phyloP scores from a whole-genome alignment of 2,888 invertebrate species.

The Sesamia inferens region DNA sequence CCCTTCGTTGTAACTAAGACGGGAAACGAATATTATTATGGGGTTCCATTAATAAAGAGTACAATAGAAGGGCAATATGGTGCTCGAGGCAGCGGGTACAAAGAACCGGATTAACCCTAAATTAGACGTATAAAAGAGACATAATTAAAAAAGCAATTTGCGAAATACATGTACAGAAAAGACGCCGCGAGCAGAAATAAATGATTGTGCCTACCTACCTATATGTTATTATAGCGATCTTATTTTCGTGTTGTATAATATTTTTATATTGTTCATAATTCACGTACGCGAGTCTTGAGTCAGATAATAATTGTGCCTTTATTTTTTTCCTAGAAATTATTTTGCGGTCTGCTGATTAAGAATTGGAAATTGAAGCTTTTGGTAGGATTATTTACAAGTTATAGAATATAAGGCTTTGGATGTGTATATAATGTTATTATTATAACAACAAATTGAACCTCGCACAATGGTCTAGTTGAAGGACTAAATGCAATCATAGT shows the following conservation, averaged over 20 bases:
- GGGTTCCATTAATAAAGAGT: constrained; percentile 72
- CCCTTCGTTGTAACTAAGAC: constrained; percentile 68
- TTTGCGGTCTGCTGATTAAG: constrained; percentile 25
- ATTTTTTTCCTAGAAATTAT: constrained; percentile 15
- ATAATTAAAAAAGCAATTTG: constrained; percentile 85
- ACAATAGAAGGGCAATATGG: constrained; percentile 73
- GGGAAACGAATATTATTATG: constrained; percentile 69
- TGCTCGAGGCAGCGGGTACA: constrained; percentile 70
- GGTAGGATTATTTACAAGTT: not conserved
- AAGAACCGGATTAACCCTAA: constrained; percentile 74
- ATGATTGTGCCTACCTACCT: constrained; percentile 36
- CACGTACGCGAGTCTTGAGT: constrained; percentile 10
- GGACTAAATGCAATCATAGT: too few relatives aligned
- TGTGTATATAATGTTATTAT: too few relatives aligned
- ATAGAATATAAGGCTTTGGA: not conserved
- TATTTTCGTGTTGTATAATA: constrained; percentile 39
- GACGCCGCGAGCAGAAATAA: constrained; percentile 63
- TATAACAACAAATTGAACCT: too few relatives aligned
- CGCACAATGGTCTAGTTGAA: too few relatives aligned
- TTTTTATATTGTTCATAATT: constrained; percentile 41
- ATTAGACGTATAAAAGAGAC: constrained; percentile 77
- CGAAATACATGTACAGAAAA: constrained; percentile 62
- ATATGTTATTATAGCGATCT: constrained; percentile 28
- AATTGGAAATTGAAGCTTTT: constrained; percentile 17
- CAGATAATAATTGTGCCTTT: constrained; percentile 23